phyloP scores from a whole-genome alignment of 2,888 invertebrate genomes.

The Amblyteles armatorius region DNA sequence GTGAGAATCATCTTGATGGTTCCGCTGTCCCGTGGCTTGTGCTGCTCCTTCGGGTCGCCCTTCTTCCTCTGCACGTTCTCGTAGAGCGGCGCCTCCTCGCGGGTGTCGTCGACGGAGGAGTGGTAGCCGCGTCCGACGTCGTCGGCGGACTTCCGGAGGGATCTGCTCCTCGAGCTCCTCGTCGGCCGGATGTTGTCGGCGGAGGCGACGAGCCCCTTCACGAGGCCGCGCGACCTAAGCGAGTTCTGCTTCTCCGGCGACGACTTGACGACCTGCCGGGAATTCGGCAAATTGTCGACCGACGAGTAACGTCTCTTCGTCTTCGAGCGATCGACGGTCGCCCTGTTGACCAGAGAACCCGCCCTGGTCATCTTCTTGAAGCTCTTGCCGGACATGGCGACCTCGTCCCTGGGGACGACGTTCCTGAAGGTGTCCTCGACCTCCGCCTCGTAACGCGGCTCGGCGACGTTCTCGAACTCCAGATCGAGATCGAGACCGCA shows the following conservation, averaged over 20 bases:
- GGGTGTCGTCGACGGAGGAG: constrained; percentile 78
- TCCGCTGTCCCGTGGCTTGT: constrained; percentile 82
- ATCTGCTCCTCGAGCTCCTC: constrained; percentile 74
- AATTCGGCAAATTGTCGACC: constrained; percentile 81
- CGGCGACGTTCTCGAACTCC: constrained; percentile 58
- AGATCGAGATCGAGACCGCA: constrained; percentile 75
- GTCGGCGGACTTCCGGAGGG: constrained; percentile 79
- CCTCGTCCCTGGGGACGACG: constrained; percentile 62
- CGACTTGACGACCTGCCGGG: constrained; percentile 67
- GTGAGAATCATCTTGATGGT: constrained; percentile 91
- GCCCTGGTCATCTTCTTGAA: constrained; percentile 76
- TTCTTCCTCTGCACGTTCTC: constrained; percentile 70
- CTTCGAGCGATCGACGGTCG: constrained; percentile 68
- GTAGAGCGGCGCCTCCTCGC: constrained; percentile 71
- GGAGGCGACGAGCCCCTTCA: constrained; percentile 76
- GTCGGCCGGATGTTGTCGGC: constrained; percentile 79
- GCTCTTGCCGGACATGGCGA: constrained; percentile 69
- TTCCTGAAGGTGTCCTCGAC: constrained; percentile 63
- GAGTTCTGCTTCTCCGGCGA: constrained; percentile 72
- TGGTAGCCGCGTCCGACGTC: constrained; percentile 77
- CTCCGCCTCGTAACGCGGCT: constrained; percentile 44
- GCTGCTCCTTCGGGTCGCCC: constrained; percentile 62
- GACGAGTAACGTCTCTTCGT: constrained; percentile 81
- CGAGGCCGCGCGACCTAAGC: constrained; percentile 63
- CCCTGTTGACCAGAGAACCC: constrained; percentile 76